Conservation (phyloP, 2,888 invertebrate genomes). For the Diogma glabrata region DNA sequence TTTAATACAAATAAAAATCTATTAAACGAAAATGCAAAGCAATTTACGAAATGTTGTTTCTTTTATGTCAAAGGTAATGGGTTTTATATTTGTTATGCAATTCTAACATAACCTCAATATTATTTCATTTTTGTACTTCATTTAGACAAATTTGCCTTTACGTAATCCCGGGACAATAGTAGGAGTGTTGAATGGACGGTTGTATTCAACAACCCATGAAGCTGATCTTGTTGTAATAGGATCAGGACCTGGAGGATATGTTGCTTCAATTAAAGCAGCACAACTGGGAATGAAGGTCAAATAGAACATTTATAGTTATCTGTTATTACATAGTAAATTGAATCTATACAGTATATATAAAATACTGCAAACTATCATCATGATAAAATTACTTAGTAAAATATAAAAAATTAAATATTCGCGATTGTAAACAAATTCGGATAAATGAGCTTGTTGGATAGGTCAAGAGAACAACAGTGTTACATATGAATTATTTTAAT, state of each 20-base stretch:
- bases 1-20: no score
- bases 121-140: constrained; percentile 1
- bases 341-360: no score
- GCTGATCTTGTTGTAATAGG: constrained; percentile 96
- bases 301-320: no score
- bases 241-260: constrained; percentile 98
- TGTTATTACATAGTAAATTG: no score
- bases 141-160: constrained; percentile 24
- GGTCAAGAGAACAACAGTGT: no score
- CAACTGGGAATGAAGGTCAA: constrained; percentile 91
- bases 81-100: constrained; percentile 7
- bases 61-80: neutral
- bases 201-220: constrained; percentile 62
- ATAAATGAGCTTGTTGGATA: no score
- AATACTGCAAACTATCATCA: no score
- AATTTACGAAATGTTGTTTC: constrained; percentile 1
- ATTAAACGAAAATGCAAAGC: constrained; percentile 5
- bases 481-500: no score
- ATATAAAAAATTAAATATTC: no score
- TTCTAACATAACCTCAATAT: neutral
- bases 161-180: constrained; percentile 33
- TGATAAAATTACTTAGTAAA: no score
- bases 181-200: constrained; percentile 38
- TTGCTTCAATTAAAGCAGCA: constrained; percentile 97
- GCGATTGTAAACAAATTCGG: no score